phyloP scores from a whole-genome alignment of 2,888 invertebrate species.

The Tromatobia lineatoria region DNA sequence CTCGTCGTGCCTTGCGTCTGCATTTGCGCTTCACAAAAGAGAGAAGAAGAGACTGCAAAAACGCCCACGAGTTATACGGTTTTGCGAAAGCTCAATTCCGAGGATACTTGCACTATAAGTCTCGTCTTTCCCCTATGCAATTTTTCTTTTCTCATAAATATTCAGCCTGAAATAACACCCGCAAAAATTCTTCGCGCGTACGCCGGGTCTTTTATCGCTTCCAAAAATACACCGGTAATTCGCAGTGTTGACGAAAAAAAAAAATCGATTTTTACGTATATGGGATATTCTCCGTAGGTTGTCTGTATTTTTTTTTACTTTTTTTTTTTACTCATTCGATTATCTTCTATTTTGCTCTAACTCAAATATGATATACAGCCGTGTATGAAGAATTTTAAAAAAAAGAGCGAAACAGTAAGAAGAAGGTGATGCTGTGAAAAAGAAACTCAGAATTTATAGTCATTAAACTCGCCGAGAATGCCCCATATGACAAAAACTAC shows the following conservation, averaged over 20 bases:
- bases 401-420: too few species aligned
- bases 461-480: not conserved
- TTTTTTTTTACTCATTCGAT: too few species aligned
- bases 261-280: not conserved
- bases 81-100: slow-evolving; percentile 31
- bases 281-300: not conserved
- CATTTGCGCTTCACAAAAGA: not conserved
- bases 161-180: slow-evolving; percentile 24
- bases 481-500: not conserved
- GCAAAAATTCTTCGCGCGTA: not conserved
- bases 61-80: slow-evolving; percentile 36
- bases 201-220: not conserved
- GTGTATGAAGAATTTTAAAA: too few species aligned
- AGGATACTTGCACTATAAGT: slow-evolving; percentile 15
- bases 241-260: not conserved
- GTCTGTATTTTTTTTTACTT: too few species aligned
- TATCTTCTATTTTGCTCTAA: too few species aligned
- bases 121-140: not conserved
- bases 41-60: not conserved
- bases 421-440: too few species aligned
- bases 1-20: slow-evolving; percentile 2
- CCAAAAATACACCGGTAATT: slow-evolving; percentile 1
- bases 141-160: slow-evolving; percentile 32
- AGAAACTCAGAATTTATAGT: too few species aligned
- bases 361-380: too few species aligned